Evolutionary conservation across 2,797 vertebrate species (phyloP).

Genomic region (Neomorphus geoffroyi): DNA sequence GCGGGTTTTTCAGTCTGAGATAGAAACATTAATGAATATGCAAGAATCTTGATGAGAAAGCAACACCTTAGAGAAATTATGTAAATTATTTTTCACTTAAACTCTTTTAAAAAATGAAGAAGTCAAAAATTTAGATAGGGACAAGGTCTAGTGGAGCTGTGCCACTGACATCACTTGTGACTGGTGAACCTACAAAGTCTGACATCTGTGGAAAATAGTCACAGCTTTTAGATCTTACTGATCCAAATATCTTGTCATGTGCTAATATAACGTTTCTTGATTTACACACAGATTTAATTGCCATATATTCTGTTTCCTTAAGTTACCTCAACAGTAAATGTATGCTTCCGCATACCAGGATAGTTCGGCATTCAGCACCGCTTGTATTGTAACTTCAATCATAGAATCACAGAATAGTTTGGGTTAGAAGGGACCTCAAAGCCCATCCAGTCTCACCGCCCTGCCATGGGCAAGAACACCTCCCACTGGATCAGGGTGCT

Average conservation of each 20-base stretch:
- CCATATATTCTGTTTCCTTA: neutral
- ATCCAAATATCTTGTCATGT: neutral
- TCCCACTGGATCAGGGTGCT: too few species aligned
- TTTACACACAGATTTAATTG: neutral
- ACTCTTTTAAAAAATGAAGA: neutral
- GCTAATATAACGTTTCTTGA: neutral
- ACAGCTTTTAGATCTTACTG: neutral
- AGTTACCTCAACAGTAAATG: neutral
- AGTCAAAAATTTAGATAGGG: neutral
- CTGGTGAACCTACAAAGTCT: neutral
- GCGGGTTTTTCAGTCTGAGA: neutral
- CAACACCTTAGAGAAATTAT: neutral
- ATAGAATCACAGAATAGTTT: too few species aligned
- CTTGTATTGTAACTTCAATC: neutral
- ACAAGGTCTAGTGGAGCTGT: neutral
- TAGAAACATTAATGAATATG: neutral
- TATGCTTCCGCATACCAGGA: rapidly evolving
- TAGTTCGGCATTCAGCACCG: neutral
- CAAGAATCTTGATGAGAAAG: neutral
- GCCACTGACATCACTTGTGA: neutral
- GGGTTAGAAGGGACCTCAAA: too few species aligned
- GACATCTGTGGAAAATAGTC: neutral
- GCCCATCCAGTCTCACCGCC: too few species aligned
- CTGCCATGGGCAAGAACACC: too few species aligned
- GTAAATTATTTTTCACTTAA: neutral